Evolutionary conservation across 2,888 invertebrate species (phyloP).

Genomic region (Agriopis leucophaearia): DNA sequence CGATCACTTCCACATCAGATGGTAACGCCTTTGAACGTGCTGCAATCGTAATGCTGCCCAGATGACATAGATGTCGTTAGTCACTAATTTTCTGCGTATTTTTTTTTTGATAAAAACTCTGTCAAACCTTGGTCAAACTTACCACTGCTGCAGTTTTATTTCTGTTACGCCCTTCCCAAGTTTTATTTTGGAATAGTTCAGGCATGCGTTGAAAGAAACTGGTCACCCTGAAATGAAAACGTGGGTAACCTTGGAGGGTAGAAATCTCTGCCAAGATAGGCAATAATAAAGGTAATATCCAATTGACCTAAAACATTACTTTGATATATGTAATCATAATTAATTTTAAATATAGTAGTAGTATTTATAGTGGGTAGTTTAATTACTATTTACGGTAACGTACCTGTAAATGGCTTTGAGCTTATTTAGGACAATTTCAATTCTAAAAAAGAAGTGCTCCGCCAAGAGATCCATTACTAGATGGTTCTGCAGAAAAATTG

Average conservation of each 20-base stretch:
- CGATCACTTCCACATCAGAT: background rate
- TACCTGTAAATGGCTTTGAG: background rate
- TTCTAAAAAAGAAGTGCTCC: slow-evolving; percentile 15
- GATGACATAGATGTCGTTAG: background rate
- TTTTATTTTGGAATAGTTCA: background rate
- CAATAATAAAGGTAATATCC: no score
- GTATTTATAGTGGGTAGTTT: background rate
- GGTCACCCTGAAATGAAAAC: slow-evolving; percentile 10
- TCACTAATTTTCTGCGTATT: background rate
- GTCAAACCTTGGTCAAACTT: background rate
- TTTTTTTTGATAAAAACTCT: no score
- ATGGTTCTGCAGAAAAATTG: background rate
- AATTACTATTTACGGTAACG: no score
- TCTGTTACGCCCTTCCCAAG: background rate
- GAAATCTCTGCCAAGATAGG: background rate
- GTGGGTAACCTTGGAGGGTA: background rate
- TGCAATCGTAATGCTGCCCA: background rate
- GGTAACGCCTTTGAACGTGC: background rate
- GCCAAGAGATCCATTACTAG: slow-evolving; percentile 15
- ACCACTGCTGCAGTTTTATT: background rate
- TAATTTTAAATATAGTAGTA: no score
- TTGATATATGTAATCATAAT: no score
- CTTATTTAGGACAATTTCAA: slow-evolving; percentile 7
- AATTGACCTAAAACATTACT: no score
- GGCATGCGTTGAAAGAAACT: background rate